Conservation (phyloP, 2,888 invertebrate genomes). For the Ichneumoninae sp. region DNA sequence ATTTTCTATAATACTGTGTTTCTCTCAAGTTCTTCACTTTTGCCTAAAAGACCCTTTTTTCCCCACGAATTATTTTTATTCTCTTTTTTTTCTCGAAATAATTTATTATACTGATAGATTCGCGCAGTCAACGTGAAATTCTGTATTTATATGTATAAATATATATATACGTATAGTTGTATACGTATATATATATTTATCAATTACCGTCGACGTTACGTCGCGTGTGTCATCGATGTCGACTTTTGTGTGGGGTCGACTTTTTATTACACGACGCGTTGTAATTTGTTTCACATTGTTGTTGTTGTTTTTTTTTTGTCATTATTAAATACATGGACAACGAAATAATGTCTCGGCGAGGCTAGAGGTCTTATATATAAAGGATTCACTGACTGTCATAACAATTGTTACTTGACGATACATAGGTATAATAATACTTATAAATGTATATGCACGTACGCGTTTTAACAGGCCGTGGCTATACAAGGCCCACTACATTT, state of each 20-base stretch:
- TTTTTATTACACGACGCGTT: constrained; percentile 7
- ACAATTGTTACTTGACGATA: constrained; percentile 77
- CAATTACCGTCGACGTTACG: constrained; percentile 1
- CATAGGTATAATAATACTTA: constrained; percentile 77
- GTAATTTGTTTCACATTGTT: constrained; percentile 10
- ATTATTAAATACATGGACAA: constrained; percentile 61
- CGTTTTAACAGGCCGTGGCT: constrained; percentile 83
- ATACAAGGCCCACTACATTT: constrained; percentile 82
- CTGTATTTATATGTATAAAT: constrained; percentile 9
- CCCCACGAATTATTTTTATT: constrained; percentile 26
- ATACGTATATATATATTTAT: constrained; percentile 25
- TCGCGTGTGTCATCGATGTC: constrained; percentile 28
- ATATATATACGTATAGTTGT: constrained; percentile 20
- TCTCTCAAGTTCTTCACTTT: constrained; percentile 55
- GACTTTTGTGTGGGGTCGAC: constrained; percentile 34
- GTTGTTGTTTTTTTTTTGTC: constrained; percentile 22
- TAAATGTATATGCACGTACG: constrained; percentile 75
- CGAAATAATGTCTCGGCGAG: constrained; percentile 65
- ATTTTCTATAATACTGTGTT: constrained; percentile 60
- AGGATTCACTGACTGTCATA: constrained; percentile 79
- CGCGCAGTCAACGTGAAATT: constrained; percentile 41
- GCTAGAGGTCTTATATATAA: constrained; percentile 73
- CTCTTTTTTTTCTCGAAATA: constrained; percentile 34
- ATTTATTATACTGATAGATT: constrained; percentile 34
- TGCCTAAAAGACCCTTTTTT: constrained; percentile 52